These are phyloP conservation scores for Umimayanthus kanabou DNA, from an alignment of 92 coral and sea anemone species.

Conservation along the genomic window DNA sequence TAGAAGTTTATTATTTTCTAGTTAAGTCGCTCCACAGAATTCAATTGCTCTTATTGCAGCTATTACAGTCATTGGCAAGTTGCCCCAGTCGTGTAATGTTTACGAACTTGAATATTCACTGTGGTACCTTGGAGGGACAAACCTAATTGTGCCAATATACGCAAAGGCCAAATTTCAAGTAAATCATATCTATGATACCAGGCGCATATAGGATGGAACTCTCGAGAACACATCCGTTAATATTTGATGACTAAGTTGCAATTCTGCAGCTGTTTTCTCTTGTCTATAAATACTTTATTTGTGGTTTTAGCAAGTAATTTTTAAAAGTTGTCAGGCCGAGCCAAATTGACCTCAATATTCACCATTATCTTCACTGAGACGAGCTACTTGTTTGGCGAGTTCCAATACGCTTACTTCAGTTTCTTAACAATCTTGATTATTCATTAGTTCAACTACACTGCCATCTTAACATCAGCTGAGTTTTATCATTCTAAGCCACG, in stretches of 20 bases:
- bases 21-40: background rate
- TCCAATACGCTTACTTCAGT: background rate
- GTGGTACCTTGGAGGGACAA: background rate
- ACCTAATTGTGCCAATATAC: background rate
- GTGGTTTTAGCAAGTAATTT: background rate
- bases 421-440: background rate
- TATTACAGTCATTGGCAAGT: no score
- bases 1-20: background rate
- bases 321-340: background rate
- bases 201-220: background rate
- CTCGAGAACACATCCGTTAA: no score
- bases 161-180: background rate
- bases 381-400: background rate
- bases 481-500: background rate
- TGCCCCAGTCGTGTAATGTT: no score
- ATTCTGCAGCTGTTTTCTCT: conserved; percentile 1
- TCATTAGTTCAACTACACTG: no score
- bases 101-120: background rate
- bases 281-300: background rate
- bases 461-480: background rate
- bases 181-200: no score
- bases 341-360: background rate
- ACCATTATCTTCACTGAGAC: background rate
- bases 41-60: background rate
- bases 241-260: background rate